Base-by-base conservation (phyloP, 2,888 invertebrate species). In the Xestia rhomboidea region DNA sequence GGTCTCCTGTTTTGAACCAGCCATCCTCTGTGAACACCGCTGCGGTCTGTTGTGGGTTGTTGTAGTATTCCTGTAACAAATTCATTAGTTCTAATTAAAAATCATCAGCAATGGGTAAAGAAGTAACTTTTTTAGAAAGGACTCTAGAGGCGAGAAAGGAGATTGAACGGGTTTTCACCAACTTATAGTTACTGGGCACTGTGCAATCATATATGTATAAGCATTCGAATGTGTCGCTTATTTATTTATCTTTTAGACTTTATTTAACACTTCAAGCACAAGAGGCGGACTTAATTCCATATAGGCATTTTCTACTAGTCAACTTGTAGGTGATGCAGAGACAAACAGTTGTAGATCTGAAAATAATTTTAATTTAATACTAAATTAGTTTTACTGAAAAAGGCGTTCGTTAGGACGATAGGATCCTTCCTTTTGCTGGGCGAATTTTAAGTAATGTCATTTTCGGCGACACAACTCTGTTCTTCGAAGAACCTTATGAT, bases 1-100 rank as follows among this genome's bases (percentile, higher is more conserved):
- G 82, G 73, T 96, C 96, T 0, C 96, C 96, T 0, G 95, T 93
- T 73, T 93, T 95, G 85, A 87, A 93, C 92, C 92, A 96, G 5
- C 96, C 95, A 73, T 95, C 96, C 18, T 92, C 88, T 27, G 95
- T 87, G 72, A 95, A 92, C 0, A 89, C 92, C 1, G 88, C 88
- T 2, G 91, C 92, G 0, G 95, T 95, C 76, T 92, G 93, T 73
- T 93, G 91, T 0, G 94, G 94, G 49, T 94, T 91, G 13, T 93
- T 91, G 81, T 91, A 92, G 66, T 92, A 92, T 46, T 90, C 89
- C 88, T 88, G 79, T 21, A 24, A 83, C 0, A 41, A 30, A 1
- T 38, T 66, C 21, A 63, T n/a, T 10, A 38, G 7, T 57, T 18
- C 3, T 7, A 13, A 0, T n/a, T n/a, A n/a, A 27, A 8, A 24